A percentile compares a stretch with the other conserved stretches of the same genome.
These are phyloP conservation scores for Conopomorpha cramerella DNA, from an alignment of 1,140 invertebrate species.

Conservation along the genomic window DNA sequence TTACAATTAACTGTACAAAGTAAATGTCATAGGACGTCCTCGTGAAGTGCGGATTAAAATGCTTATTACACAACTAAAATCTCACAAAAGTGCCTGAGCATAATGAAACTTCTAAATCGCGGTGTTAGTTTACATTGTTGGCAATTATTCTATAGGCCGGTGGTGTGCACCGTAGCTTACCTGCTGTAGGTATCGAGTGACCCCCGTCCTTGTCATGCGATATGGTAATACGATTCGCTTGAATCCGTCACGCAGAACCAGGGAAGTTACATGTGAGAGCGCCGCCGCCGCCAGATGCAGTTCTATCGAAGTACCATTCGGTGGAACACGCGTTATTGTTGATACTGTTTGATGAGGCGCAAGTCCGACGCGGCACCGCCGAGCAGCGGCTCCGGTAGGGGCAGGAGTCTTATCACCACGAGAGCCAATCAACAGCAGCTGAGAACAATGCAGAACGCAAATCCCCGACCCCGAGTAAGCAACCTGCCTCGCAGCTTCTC, in stretches of 20 bases:
- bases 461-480: constrained; percentile 7
- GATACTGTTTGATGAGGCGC: constrained; percentile 21
- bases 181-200: constrained; percentile 41
- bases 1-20: background rate
- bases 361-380: constrained; percentile 28
- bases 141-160: constrained; percentile 16
- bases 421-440: constrained; percentile 40
- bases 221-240: constrained; percentile 36
- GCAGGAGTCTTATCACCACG: constrained; percentile 37
- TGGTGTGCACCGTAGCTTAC: constrained; percentile 40
- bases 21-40: background rate
- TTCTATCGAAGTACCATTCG: constrained; percentile 14
- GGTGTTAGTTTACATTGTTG: no score
- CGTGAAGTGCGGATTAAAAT: background rate
- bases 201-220: constrained; percentile 39
- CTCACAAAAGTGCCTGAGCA: no score
- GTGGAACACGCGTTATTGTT: no score
- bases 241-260: constrained; percentile 27
- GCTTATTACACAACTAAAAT: no score
- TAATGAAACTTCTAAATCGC: background rate
- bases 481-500: constrained; percentile 40
- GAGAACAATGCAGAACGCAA: constrained; percentile 23
- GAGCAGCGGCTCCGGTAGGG: constrained; percentile 16
- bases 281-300: constrained; percentile 18
- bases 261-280: constrained; percentile 25